These are phyloP conservation scores for Dermochelys coriacea DNA, from an alignment of 2,797 vertebrate genomes.

Conservation along the genomic window DNA sequence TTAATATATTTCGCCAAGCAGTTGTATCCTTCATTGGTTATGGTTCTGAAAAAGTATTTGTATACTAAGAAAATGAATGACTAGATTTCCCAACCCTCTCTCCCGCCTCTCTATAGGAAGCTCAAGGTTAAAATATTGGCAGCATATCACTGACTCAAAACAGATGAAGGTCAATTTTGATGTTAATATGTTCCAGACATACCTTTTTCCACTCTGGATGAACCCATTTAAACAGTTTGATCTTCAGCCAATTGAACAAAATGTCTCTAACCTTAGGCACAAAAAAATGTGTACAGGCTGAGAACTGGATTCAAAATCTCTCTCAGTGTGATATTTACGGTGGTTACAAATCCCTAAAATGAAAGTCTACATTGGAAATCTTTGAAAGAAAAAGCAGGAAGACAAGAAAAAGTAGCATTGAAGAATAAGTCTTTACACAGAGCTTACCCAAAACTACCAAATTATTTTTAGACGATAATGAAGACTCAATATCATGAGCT, in stretches of 20 bases:
- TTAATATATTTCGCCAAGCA: not conserved
- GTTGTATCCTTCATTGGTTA: not conserved
- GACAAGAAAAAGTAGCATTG: not conserved
- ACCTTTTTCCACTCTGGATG: not conserved
- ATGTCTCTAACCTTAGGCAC: not conserved
- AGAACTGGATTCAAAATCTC: not conserved
- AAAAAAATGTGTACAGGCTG: not conserved
- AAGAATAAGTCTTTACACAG: not conserved
- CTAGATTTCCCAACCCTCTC: not conserved
- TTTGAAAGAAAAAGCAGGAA: not conserved
- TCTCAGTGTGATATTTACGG: not conserved
- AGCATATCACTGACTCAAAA: not conserved
- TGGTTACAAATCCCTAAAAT: not conserved
- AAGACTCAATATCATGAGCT: not conserved
- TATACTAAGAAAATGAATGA: not conserved
- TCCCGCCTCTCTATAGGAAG: not conserved
- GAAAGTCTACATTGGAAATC: not conserved
- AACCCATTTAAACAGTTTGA: not conserved
- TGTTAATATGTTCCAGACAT: not conserved
- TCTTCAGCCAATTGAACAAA: not conserved
- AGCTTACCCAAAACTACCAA: constrained; percentile 6
- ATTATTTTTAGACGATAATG: constrained; percentile 15
- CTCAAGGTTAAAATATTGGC: not conserved
- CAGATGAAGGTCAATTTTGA: not conserved
- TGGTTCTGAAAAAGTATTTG: not conserved